Base-by-base conservation (phyloP, 2,797 vertebrate genomes). In the Syngnathus rostellatus region DNA sequence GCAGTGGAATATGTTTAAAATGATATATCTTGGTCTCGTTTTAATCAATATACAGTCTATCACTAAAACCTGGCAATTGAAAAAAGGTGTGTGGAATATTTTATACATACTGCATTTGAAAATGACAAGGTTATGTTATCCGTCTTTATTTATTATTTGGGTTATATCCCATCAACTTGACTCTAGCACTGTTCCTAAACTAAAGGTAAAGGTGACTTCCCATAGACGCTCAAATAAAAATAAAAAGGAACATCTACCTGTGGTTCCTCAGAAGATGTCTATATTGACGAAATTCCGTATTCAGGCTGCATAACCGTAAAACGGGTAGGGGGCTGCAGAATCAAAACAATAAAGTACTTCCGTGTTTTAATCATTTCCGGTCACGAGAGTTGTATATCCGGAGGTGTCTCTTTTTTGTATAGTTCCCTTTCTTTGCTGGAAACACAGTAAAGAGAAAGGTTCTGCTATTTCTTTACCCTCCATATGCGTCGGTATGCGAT, bases 351-450 rank as follows among this genome's bases (percentile, higher is more conserved):
- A 31, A 67, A 64, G 61, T 39, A 59, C 67, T 73, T 81, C 78
- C 76, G 62, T 68, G 31, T 79, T 76, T 72, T 21, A 37, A 12
- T 2, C 4, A 69, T 62, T 82, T 85, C 84, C 79, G 6, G 81
- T 87, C 85, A 85, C 9, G 58, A 3, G 81, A 78, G 45, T 11
- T 0, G 1, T 1, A 16, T 43, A 76, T 85, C 77, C 79, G 73
- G 61, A 55, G 0, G 0, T 2, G 17, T 39, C 6, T 19, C 9
- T 2, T 37, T 40, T 51, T 51, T 63, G 31, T 37, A 62, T 21
- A 4, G 16, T 37, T 14, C 23, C 62, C 43, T 17, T 48, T 23
- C 40, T 62, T 60, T 43, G 14, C 23, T 41, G 39, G 25, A 43
- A 39, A 59, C 19, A 3, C 9, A 1, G 11, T 58, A 37, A 59